Base-by-base conservation (phyloP, 2,113 vertebrate species). In the Strix aluco region DNA sequence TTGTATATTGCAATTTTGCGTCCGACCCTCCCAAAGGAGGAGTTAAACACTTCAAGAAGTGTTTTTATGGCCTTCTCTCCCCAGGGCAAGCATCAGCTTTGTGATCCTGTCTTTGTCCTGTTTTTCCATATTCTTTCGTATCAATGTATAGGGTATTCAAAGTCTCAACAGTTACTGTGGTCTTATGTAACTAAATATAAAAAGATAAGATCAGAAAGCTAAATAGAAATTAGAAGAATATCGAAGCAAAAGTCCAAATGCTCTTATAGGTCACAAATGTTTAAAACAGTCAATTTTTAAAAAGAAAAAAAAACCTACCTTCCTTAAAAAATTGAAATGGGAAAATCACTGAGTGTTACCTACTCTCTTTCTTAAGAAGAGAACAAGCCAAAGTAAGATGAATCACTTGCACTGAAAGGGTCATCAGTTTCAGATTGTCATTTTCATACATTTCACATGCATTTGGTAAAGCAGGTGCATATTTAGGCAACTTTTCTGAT, bases 11-110 rank as follows among this genome's bases (percentile, higher is more conserved):
- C 40, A 52, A 2, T 71, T 91, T 84, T 96, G 49, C 11, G 12
- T 27, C n/a, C 2, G 4, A 27, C 10, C 4, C 21, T 3, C 2
- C 13, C 1, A 1, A 62, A 55, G 6, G 15, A 81, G 61, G 38
- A 81, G 47, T 83, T 72, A 14, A 15, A 38, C 15, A 4, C 83
- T 75, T 92, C 6, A 69, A 57, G 21, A 54, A 57, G 30, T 69
- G 40, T 6, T 67, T 80, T 90, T 71, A 13, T 57, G 46, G 7
- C 59, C 62, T 55, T 55, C 12, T 58, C 26, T 81, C 15, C 8
- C 20, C 1, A 6, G 34, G 0, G 0, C 36, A 90, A 66, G 26
- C 32, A 6, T 7, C 52, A 7, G 15, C 67, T 87, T 91, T 2
- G 6, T 3, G 26, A 49, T 82, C 69, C 30, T 49, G 10, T 52